A percentile compares a stretch with the other conserved stretches of the same genome.
Conservation (phyloP, 2,797 vertebrate genomes). For the Erithacus rubecula region DNA sequence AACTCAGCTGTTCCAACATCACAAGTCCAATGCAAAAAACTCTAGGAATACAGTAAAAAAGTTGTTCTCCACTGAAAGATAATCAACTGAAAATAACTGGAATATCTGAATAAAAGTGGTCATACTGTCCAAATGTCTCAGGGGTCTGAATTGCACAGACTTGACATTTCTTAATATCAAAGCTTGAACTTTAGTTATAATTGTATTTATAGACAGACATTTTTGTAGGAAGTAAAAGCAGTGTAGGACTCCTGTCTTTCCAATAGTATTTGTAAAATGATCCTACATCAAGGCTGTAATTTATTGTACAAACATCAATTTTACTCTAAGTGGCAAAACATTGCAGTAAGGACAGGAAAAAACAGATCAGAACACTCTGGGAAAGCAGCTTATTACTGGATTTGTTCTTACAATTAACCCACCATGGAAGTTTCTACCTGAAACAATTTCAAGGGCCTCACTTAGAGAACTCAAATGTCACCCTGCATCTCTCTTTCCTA, state of each 20-base stretch:
- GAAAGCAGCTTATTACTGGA: background rate
- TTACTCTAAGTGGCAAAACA: background rate
- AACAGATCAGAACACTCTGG: background rate
- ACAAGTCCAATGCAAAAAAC: background rate
- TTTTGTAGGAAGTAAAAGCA: background rate
- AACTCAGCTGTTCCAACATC: background rate
- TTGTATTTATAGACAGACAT: background rate
- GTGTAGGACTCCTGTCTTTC: background rate
- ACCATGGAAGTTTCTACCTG: background rate
- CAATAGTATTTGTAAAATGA: background rate
- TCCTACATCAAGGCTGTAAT: background rate
- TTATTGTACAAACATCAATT: background rate
- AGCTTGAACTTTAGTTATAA: background rate
- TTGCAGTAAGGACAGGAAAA: background rate
- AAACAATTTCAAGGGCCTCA: background rate
- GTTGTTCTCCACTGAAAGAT: background rate
- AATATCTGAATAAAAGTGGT: background rate
- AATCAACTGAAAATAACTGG: background rate
- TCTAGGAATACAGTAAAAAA: background rate
- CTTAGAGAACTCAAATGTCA: background rate
- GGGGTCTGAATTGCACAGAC: rapidly evolving
- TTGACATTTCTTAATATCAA: background rate
- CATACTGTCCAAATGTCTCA: background rate
- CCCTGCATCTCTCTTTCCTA: background rate
- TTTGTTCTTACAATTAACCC: background rate